These are phyloP conservation scores for Noctua fimbriata DNA, from an alignment of 2,888 invertebrate species.

Conservation along the genomic window DNA sequence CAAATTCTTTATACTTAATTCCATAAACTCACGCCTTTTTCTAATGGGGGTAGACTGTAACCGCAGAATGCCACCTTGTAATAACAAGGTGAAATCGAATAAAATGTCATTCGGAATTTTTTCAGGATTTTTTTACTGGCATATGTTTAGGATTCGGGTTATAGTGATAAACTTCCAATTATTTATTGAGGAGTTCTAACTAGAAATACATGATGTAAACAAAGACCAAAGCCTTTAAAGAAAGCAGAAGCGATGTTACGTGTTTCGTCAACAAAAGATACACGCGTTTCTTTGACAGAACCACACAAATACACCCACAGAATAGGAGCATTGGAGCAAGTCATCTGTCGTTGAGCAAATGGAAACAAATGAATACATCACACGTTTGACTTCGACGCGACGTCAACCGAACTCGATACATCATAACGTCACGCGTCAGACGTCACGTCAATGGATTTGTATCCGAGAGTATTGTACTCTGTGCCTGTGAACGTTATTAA, in stretches of 20 bases:
- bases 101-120: not conserved
- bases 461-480: conserved; percentile 49
- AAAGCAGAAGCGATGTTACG: not conserved
- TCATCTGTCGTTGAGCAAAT: conserved; percentile 47
- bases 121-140: not conserved
- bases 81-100: too few relatives aligned
- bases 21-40: too few relatives aligned
- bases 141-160: not conserved
- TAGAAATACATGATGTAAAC: not conserved
- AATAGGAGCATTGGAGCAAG: conserved; percentile 41
- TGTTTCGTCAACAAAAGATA: not conserved
- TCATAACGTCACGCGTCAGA: conserved; percentile 50
- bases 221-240: not conserved
- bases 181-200: not conserved
- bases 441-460: conserved; percentile 49
- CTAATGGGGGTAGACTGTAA: too few relatives aligned
- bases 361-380: conserved; percentile 61
- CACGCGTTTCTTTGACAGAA: not conserved
- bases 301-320: not conserved
- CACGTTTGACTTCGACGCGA: conserved; percentile 48
- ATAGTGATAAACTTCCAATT: not conserved
- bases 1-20: too few relatives aligned
- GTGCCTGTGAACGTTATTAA: conserved; percentile 47
- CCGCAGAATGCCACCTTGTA: too few relatives aligned
- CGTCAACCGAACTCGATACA: conserved; percentile 56